Conservation (phyloP, 2,888 invertebrate genomes). For the Amphipyra tragopoginis region DNA sequence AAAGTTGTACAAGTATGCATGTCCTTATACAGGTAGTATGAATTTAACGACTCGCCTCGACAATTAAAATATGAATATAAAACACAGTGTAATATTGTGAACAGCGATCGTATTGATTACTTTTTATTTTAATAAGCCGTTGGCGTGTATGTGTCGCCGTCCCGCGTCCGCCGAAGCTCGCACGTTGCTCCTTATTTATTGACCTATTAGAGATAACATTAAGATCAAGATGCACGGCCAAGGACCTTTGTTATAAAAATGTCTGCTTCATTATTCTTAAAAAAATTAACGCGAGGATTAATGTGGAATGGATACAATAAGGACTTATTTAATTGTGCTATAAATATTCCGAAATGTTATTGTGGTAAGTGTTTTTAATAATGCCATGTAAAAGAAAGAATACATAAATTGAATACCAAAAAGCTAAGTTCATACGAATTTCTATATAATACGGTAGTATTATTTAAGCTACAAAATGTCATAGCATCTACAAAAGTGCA, state of each 20-base stretch:
- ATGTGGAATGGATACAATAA: constrained; percentile 69
- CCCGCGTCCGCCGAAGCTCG: constrained; percentile 78
- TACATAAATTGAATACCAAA: constrained; percentile 11
- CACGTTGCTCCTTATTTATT: constrained; percentile 89
- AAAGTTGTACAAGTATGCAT: constrained; percentile 31
- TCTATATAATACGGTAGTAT: constrained; percentile 2
- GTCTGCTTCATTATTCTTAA: constrained; percentile 89
- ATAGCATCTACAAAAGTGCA: constrained; percentile 8
- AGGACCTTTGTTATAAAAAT: constrained; percentile 90
- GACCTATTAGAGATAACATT: constrained; percentile 90
- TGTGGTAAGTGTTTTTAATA: constrained; percentile 12
- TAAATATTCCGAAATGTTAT: constrained; percentile 42
- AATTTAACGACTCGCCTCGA: constrained; percentile 69
- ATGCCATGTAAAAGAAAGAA: constrained; percentile 10
- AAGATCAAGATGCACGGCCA: constrained; percentile 90
- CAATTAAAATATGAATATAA: constrained; percentile 83
- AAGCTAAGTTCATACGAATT: constrained; percentile 13
- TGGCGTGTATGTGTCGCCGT: constrained; percentile 82
- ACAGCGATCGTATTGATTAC: constrained; percentile 79
- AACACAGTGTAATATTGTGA: constrained; percentile 79
- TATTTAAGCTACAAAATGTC: constrained; percentile 20
- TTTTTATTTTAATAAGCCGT: constrained; percentile 86
- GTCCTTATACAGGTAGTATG: constrained; percentile 50
- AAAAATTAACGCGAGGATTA: constrained; percentile 79
- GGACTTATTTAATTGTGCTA: constrained; percentile 43